Conservation (phyloP, 2,888 invertebrate species). For the Folsomia candida region DNA sequence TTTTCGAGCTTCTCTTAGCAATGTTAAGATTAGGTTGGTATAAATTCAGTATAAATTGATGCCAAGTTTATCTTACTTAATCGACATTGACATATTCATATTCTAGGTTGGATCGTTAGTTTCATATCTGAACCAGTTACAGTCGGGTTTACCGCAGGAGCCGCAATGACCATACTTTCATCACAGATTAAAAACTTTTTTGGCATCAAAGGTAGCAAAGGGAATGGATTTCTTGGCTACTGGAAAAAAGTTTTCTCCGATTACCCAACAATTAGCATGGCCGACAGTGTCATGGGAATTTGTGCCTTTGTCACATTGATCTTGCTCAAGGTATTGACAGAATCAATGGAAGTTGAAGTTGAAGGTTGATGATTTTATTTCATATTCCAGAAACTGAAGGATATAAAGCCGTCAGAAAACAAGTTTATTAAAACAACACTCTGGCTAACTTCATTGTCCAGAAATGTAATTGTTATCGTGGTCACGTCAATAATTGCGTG, state of each 20-base stretch:
- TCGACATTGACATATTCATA: neutral
- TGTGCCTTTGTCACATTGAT: conserved; percentile 71
- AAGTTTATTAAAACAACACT: conserved; percentile 61
- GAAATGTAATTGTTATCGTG: conserved; percentile 76
- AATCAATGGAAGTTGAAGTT: neutral
- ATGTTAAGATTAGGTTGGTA: conserved; percentile 51
- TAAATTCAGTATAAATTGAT: no score
- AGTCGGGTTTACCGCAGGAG: conserved; percentile 79
- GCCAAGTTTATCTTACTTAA: neutral
- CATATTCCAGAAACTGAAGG: conserved; percentile 62
- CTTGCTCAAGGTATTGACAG: conserved; percentile 58
- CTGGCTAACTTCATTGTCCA: conserved; percentile 72
- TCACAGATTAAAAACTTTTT: conserved; percentile 74
- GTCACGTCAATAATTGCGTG: conserved; percentile 64
- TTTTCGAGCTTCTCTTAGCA: conserved; percentile 52
- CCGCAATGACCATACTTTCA: conserved; percentile 77
- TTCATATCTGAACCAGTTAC: conserved; percentile 83
- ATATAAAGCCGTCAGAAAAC: conserved; percentile 56
- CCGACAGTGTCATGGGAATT: conserved; percentile 53
- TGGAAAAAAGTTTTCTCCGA: conserved; percentile 39
- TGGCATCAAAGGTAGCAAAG: conserved; percentile 55
- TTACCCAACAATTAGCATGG: conserved; percentile 26
- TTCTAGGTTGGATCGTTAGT: conserved; percentile 71
- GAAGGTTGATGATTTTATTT: neutral
- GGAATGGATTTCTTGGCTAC: conserved; percentile 39